These are phyloP conservation scores for Caerostris darwini DNA, from an alignment of 1,140 invertebrate genomes.

Conservation along the genomic window DNA sequence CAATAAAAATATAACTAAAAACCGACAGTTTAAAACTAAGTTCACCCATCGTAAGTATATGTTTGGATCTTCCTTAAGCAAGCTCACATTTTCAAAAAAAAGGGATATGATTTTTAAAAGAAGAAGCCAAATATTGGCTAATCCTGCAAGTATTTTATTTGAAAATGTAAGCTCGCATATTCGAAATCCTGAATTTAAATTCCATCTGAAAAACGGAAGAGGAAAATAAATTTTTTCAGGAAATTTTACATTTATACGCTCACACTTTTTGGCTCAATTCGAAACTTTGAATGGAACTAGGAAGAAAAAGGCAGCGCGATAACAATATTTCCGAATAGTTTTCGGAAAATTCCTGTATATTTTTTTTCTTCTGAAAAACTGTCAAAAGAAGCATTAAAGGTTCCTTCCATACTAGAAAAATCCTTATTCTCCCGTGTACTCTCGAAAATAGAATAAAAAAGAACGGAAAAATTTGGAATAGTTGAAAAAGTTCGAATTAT, in stretches of 20 bases:
- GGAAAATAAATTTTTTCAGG: background rate
- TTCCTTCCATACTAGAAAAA: background rate
- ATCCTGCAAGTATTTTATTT: background rate
- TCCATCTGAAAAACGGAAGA: background rate
- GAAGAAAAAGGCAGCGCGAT: background rate
- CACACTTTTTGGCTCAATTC: background rate
- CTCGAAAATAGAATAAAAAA: too few relatives aligned
- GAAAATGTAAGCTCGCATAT: background rate
- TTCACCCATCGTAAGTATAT: too few relatives aligned
- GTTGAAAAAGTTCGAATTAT: background rate
- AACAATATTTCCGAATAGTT: conserved; percentile 5
- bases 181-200: background rate
- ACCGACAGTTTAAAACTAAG: too few relatives aligned
- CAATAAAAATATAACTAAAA: too few relatives aligned
- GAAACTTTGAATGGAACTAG: background rate
- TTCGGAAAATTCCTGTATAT: background rate
- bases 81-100: too few relatives aligned
- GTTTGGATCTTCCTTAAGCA: too few relatives aligned
- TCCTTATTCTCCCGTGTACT: background rate
- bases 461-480: background rate
- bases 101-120: too few relatives aligned
- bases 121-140: too few relatives aligned
- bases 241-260: background rate
- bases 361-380: background rate
- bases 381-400: conserved; percentile 19